Conservation (phyloP, 1,140 invertebrate species). For the Hypsibius dujardini region DNA sequence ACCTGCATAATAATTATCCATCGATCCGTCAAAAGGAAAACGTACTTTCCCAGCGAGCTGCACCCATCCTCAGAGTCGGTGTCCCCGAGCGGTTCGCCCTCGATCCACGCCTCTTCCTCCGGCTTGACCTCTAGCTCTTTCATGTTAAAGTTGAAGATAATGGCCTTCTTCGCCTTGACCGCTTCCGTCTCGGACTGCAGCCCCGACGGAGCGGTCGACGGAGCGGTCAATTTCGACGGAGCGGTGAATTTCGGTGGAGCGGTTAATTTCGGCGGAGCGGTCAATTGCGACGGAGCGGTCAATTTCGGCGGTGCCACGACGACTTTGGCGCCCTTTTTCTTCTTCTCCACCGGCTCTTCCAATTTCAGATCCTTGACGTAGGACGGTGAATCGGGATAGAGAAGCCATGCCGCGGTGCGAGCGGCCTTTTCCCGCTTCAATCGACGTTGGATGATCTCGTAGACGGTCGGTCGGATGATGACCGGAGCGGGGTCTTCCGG, state of each 20-base stretch:
- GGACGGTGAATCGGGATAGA: neutral
- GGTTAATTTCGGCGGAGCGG: too few species aligned
- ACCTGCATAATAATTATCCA: too few species aligned
- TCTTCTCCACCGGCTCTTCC: neutral
- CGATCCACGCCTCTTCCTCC: neutral
- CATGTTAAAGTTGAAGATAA: constrained; percentile 6
- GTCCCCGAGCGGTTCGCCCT: neutral
- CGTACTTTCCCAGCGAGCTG: neutral
- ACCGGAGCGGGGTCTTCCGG: neutral
- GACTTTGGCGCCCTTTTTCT: neutral
- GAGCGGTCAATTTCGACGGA: too few species aligned
- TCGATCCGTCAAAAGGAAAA: neutral
- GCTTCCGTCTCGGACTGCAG: too few species aligned
- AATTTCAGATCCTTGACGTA: constrained; percentile 6
- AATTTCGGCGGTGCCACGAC: too few species aligned
- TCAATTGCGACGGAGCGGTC: too few species aligned
- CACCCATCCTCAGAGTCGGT: neutral
- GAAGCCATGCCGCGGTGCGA: neutral
- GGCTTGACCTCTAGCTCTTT: neutral
- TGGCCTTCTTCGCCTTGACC: neutral
- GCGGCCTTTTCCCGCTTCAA: constrained; percentile 4
- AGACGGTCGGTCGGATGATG: constrained; percentile 5
- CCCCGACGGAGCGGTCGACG: too few species aligned
- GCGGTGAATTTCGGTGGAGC: too few species aligned
- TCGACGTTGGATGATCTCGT: constrained; percentile 3